Conservation (phyloP, 2,888 invertebrate species). For the Pachymerium ferrugineum region DNA sequence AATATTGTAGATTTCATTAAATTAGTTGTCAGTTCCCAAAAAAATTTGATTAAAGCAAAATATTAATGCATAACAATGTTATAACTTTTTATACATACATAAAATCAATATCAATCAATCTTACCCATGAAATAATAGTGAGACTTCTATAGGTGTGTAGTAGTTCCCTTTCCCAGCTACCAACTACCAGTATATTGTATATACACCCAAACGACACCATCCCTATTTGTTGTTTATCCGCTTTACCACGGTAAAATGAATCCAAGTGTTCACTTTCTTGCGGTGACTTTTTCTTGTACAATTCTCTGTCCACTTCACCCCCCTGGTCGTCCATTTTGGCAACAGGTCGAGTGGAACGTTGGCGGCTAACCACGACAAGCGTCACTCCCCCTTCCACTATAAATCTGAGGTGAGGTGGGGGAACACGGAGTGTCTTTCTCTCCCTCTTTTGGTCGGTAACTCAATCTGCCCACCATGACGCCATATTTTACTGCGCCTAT, state of each 20-base stretch:
- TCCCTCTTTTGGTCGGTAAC: conserved; percentile 17
- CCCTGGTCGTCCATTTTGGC: conserved; percentile 10
- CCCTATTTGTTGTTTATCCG: background rate
- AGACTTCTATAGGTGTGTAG: too few relatives aligned
- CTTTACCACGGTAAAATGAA: background rate
- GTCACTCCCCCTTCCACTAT: conserved; percentile 13
- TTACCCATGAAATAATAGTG: too few relatives aligned
- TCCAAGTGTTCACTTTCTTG: background rate
- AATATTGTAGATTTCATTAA: too few relatives aligned
- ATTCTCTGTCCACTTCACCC: background rate
- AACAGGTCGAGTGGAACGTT: conserved; percentile 9
- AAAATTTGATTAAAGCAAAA: too few relatives aligned
- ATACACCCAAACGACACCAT: background rate
- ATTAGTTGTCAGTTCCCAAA: too few relatives aligned
- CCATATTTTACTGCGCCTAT: conserved; percentile 18
- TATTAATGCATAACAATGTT: too few relatives aligned
- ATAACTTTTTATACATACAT: too few relatives aligned
- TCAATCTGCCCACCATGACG: conserved; percentile 17
- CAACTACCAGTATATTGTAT: too few relatives aligned
- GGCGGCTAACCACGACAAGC: conserved; percentile 16
- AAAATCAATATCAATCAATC: too few relatives aligned
- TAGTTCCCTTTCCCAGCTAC: too few relatives aligned
- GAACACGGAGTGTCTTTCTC: conserved; percentile 4
- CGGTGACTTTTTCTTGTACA: conserved; percentile 5
- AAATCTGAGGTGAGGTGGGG: conserved; percentile 13